A percentile compares a stretch with the other conserved stretches of the same genome.
Evolutionary conservation across 2,113 vertebrate genomes (phyloP).

Genomic region (Cricetomys ansorgei): DNA sequence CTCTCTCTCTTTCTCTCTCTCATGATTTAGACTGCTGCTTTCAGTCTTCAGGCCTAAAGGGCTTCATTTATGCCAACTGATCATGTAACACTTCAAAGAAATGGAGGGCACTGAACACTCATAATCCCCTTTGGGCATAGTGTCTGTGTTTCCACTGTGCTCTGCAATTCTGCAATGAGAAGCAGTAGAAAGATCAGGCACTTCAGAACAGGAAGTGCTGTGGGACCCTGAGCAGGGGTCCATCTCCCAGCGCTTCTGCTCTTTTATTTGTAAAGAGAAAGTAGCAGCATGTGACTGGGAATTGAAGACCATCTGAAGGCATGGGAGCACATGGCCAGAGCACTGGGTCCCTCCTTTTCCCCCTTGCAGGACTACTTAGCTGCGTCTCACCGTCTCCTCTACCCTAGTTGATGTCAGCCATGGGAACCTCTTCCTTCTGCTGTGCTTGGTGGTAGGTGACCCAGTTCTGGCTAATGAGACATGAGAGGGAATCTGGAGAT

Average conservation of each 20-base stretch:
- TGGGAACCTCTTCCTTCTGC: not conserved
- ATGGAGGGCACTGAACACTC: constrained; percentile 49
- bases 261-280: not conserved
- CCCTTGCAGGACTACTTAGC: not conserved
- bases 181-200: not conserved
- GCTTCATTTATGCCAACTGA: constrained; percentile 61
- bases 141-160: constrained; percentile 48
- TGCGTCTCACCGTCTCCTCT: not conserved
- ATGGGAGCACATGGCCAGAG: not conserved
- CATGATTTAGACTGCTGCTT: constrained; percentile 47
- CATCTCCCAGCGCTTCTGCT: not conserved
- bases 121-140: constrained; percentile 40
- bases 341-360: not conserved
- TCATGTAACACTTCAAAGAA: constrained; percentile 62
- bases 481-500: not conserved
- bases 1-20: not conserved
- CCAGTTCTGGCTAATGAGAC: not conserved
- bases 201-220: not conserved
- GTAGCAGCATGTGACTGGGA: not conserved
- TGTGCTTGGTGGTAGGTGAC: not conserved
- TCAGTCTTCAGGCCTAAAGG: constrained; percentile 48
- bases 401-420: not conserved
- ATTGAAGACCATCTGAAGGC: not conserved
- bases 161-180: not conserved
- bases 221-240: not conserved